Evolutionary conservation across 2,113 vertebrate species (phyloP), one percentile per base, ranked within the genome.

Genomic region (Clinocottus analis): DNA sequence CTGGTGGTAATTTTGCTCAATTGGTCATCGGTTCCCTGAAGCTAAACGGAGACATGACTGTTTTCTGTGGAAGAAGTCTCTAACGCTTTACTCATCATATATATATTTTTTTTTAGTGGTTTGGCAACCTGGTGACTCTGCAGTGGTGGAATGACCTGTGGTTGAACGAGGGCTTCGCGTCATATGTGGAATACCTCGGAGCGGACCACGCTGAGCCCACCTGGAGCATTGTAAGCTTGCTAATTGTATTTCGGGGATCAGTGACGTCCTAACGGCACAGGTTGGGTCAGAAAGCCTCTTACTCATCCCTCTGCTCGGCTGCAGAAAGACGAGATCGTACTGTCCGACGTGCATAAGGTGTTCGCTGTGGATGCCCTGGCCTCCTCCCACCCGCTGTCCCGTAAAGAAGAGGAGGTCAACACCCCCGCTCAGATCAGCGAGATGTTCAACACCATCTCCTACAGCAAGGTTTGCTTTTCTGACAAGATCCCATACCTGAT

Each of bases 81-180:
- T 0, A 61, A 64, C 27, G 31, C 13, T 27, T 2, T 41, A 19
- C 29, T 43, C 3, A 16, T 25, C 3, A 16, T 25, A 19, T 74
- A 12, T n/a, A n/a, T n/a, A 43, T 43, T 31, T 25, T 84, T 33
- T 63, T 45, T 59, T 41, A 99, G 98, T 99, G 98, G 98, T 99
- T 99, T 16, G 98, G 98, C 55, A 99, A 99, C 91, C 92, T 98
- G 75, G 98, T 99, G 84, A 99, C 98, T 0, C 72, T 99, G 86
- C 89, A 35, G 4, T 99, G 98, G 98, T 99, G 98, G 98, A 98
- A 97, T 0, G 97, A 98, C 87, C 89, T 99, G 76, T 99, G 98
- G 98, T 88, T 99, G 81, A 99, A 99, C 0, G 98, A 99, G 72
- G 98, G 98, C 19, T 99, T 99, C 0, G 98, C 98, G 1, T 96